These are phyloP conservation scores for Crocuta crocuta DNA, from an alignment of 2,113 vertebrate genomes.

Conservation along the genomic window DNA sequence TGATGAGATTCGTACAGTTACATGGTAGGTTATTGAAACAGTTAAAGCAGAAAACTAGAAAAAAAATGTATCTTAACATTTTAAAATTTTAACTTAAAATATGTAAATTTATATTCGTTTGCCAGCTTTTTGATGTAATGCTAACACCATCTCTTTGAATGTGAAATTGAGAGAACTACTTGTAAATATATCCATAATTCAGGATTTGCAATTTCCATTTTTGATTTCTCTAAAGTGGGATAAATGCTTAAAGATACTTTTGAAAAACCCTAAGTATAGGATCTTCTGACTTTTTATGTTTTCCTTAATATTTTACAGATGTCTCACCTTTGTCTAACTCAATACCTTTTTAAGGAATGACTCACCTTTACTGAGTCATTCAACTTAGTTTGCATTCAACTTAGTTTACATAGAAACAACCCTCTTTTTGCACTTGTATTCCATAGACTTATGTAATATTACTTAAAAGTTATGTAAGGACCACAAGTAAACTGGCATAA, in stretches of 20 bases:
- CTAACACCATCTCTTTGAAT: not conserved
- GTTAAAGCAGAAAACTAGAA: slow-evolving; percentile 17
- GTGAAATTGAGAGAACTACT: not conserved
- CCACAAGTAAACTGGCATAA: slow-evolving; percentile 14
- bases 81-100: slow-evolving; percentile 30
- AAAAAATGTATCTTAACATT: not conserved
- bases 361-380: slow-evolving; percentile 1
- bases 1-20: not conserved
- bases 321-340: slow-evolving; percentile 27
- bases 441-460: not conserved
- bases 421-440: not conserved
- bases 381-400: slow-evolving; percentile 25
- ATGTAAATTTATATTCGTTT: slow-evolving; percentile 12
- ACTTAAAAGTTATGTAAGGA: not conserved
- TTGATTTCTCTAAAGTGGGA: slow-evolving; percentile 22
- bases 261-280: not conserved
- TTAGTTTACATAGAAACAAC: slow-evolving; percentile 1
- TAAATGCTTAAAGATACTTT: slow-evolving; percentile 48
- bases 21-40: slow-evolving; percentile 30
- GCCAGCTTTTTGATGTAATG: not conserved
- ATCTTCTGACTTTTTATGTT: not conserved
- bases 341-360: slow-evolving; percentile 34
- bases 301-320: slow-evolving; percentile 35
- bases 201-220: slow-evolving; percentile 22
- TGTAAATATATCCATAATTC: not conserved